These are phyloP conservation scores for Huso huso DNA, from an alignment of 2,797 vertebrate species.

Conservation along the genomic window DNA sequence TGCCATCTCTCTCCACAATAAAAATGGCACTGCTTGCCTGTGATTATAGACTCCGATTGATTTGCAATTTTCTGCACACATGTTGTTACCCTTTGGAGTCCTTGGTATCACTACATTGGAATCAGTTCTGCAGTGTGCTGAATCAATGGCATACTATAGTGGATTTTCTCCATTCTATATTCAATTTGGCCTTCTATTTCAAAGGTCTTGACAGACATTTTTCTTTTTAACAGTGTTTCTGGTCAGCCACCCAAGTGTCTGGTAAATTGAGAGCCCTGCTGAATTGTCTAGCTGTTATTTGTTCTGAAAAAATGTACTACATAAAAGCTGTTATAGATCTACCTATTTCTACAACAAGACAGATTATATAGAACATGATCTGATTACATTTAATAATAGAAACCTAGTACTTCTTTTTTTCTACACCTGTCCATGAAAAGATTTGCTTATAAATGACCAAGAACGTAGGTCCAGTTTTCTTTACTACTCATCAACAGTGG, in stretches of 20 bases:
- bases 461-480: too few species aligned
- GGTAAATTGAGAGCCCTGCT: slow-evolving; percentile 4
- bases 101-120: slow-evolving; percentile 48
- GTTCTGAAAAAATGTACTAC: too few species aligned
- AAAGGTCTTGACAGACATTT: slow-evolving; percentile 63
- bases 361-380: background rate
- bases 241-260: slow-evolving; percentile 11
- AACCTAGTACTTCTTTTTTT: too few species aligned
- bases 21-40: slow-evolving; percentile 58
- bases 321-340: too few species aligned
- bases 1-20: slow-evolving; percentile 52
- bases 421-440: too few species aligned
- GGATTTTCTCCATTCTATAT: slow-evolving; percentile 57
- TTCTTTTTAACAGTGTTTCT: slow-evolving; percentile 45
- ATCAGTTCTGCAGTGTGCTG: slow-evolving; percentile 50
- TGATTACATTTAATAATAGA: too few species aligned
- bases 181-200: slow-evolving; percentile 69
- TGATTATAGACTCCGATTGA: slow-evolving; percentile 74
- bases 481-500: too few species aligned
- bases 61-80: slow-evolving; percentile 65
- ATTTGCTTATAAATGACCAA: too few species aligned
- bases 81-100: slow-evolving; percentile 50
- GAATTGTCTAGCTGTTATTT: background rate
- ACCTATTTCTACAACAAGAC: slow-evolving; percentile 1
- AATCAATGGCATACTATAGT: slow-evolving; percentile 58